Evolutionary conservation across 2,113 vertebrate genomes (phyloP).

Genomic region (Serinus canaria): DNA sequence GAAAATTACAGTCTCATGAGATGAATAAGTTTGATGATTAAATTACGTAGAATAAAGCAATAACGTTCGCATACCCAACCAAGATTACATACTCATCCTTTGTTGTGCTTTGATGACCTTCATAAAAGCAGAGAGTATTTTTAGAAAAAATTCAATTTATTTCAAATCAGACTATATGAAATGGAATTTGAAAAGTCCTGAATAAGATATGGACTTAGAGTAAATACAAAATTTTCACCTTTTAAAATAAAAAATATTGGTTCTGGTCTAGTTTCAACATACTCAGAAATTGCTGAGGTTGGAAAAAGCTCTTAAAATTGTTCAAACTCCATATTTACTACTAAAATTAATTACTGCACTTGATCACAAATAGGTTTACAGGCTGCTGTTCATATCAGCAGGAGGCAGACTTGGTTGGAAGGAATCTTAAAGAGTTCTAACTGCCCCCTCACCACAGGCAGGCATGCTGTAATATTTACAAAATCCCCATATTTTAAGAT

Average conservation of each 20-base stretch:
- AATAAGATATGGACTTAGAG: not conserved
- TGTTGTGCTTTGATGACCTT: conserved; percentile 44
- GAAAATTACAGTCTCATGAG: conserved; percentile 80
- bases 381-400: not conserved
- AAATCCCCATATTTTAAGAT: not conserved
- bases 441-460: not conserved
- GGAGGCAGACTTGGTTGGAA: not conserved
- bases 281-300: not conserved
- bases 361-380: not conserved
- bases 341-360: not conserved
- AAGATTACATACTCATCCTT: conserved; percentile 33
- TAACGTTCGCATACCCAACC: conserved; percentile 59
- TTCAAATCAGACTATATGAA: not conserved
- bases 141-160: not conserved
- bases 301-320: not conserved
- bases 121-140: not conserved
- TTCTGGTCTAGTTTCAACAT: not conserved
- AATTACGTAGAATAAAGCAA: conserved; percentile 81
- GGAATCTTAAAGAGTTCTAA: not conserved
- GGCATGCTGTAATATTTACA: not conserved
- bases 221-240: not conserved
- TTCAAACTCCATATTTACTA: not conserved
- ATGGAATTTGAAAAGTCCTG: not conserved
- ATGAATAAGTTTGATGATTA: conserved; percentile 83
- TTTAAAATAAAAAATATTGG: not conserved